Evolutionary conservation across 1,140 invertebrate species (phyloP), one percentile per base, ranked within the genome.

Genomic region (Dolichoris vasculosae): DNA sequence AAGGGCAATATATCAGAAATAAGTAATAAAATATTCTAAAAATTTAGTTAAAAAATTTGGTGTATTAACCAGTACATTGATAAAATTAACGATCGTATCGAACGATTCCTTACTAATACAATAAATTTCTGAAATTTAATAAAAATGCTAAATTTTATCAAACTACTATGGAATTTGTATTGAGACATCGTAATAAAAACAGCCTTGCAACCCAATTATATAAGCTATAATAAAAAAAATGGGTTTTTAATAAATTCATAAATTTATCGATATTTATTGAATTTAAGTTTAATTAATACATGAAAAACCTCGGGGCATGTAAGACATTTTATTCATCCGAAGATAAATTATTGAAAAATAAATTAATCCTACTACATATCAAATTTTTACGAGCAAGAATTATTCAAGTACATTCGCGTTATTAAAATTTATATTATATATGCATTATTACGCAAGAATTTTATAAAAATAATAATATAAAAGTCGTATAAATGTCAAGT

Each of bases 151-250:
- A 1, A 59, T 59, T 59, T 59, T 26, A 59, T 59, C 55, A 32
- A 64, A 64, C 26, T 67, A 67, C 1, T 17, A 67, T 67, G 63
- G 63, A 67, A 67, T 67, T 67, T 67, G n/a, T 26, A 15, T 67
- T 67, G 30, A 67, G 63, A 67, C 9, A 67, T 67, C n/a, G 30
- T 67, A 67, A 67, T 67, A 35, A 67, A 67, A 67, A 32, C 63
- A 15, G 11, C 2, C 30, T 67, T 67, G n/a, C 59, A 63, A 67
- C 32, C 32, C 30, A 67, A 32, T 67, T 67, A 67, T 35, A 35
- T 35, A 67, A 32, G n/a, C 0, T 13, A 30, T 67, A 67, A 67
- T 32, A 67, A 67, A 67, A 64, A 64, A 67, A 67, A 67, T 13
- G 13, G 3, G 15, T 32, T 67, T 63, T 35, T 67, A 32, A 67